Conservation (phyloP, 2,113 vertebrate species). For the Rhegmatorhina hoffmannsi region DNA sequence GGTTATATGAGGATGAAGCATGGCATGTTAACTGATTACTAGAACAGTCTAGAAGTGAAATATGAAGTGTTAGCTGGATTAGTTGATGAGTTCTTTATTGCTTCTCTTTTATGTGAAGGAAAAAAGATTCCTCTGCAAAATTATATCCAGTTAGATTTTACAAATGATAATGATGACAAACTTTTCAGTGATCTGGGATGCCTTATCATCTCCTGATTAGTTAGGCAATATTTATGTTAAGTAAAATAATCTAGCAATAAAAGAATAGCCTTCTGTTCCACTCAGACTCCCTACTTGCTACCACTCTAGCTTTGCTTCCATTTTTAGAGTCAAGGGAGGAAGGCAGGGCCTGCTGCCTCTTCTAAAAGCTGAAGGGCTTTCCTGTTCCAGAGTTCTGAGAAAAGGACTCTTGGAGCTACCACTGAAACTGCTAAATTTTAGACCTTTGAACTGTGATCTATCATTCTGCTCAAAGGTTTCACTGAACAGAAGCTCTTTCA, state of each 20-base stretch:
- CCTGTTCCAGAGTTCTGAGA: background rate
- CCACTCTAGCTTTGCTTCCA: background rate
- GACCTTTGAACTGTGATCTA: background rate
- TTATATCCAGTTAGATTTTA: background rate
- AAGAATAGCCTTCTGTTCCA: background rate
- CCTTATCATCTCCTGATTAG: constrained; percentile 4
- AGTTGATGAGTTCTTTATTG: constrained; percentile 36
- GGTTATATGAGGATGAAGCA: background rate
- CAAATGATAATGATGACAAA: background rate
- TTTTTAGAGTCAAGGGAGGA: background rate
- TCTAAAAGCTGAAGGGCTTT: background rate
- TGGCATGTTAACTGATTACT: background rate
- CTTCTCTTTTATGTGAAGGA: background rate
- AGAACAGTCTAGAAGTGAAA: background rate
- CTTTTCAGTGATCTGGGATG: background rate
- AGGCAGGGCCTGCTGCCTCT: background rate
- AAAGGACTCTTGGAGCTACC: background rate
- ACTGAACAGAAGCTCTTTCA: background rate
- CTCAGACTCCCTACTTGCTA: background rate
- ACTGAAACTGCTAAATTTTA: background rate
- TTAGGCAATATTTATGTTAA: constrained; percentile 14
- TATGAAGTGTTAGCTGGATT: constrained; percentile 22
- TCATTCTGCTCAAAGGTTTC: background rate
- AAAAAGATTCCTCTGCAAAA: constrained; percentile 6
- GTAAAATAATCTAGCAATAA: constrained; percentile 11